Percentiles rank a stretch among this genome's conserved stretches.
These are phyloP conservation scores for Epicampocera succincta DNA, from an alignment of 2,888 invertebrate genomes.

Conservation along the genomic window DNA sequence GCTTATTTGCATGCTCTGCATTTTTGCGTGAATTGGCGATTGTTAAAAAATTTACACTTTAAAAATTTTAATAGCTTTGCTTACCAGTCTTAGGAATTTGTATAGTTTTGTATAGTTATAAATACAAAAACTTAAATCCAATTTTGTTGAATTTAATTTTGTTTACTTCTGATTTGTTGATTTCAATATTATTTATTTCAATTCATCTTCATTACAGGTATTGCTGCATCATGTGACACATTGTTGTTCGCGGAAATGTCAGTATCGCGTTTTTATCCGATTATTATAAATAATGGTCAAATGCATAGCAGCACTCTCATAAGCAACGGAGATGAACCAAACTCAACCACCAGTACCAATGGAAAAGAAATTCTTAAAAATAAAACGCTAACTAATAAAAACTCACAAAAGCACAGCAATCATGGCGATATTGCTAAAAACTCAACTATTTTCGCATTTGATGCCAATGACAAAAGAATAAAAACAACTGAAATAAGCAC, in stretches of 20 bases:
- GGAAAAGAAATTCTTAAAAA: not conserved
- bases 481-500: conserved; percentile 79
- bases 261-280: conserved; percentile 82
- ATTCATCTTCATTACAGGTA: conserved; percentile 83
- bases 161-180: no score
- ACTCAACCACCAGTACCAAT: conserved; percentile 67
- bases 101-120: no score
- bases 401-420: conserved; percentile 4
- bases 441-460: conserved; percentile 69
- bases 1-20: no score
- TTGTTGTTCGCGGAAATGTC: conserved; percentile 86
- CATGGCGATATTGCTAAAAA: conserved; percentile 58
- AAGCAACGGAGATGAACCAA: conserved; percentile 76
- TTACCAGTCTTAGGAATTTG: no score
- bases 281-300: conserved; percentile 79
- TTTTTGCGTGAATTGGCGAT: no score
- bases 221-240: conserved; percentile 86
- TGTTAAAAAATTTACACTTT: no score
- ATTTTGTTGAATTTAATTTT: no score
- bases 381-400: conserved; percentile 18
- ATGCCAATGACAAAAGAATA: conserved; percentile 70
- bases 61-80: no score
- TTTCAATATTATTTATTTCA: conserved; percentile 37
- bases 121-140: no score
- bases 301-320: conserved; percentile 76